Percentiles rank a stretch among this genome's conserved stretches.
These are phyloP conservation scores for Drosophila monieri DNA, from an alignment of 2,888 invertebrate genomes.

Conservation along the genomic window DNA sequence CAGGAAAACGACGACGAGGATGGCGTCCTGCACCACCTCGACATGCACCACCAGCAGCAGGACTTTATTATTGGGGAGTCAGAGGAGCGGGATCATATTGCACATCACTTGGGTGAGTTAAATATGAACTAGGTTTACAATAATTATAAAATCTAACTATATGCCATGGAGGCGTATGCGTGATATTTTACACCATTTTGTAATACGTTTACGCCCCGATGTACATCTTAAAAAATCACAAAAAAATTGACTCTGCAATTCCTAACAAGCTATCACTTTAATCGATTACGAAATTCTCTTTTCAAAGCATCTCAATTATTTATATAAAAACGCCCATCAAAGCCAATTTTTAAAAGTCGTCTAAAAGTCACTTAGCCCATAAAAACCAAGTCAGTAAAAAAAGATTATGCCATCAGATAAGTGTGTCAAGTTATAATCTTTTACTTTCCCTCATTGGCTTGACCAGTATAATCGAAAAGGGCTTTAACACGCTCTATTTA, in stretches of 20 bases:
- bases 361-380: neutral
- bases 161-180: neutral
- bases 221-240: neutral
- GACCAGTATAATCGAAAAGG: slow-evolving; percentile 11
- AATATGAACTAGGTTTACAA: neutral
- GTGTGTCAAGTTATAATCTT: slow-evolving; percentile 1
- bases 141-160: neutral
- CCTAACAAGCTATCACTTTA: neutral
- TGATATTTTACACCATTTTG: neutral
- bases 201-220: neutral
- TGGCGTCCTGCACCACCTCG: slow-evolving; percentile 64
- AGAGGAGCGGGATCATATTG: slow-evolving; percentile 81
- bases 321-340: neutral
- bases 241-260: neutral
- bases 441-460: slow-evolving; percentile 2
- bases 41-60: slow-evolving; percentile 65
- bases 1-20: slow-evolving; percentile 67
- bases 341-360: neutral
- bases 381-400: neutral
- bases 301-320: neutral
- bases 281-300: neutral
- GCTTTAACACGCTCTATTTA: slow-evolving; percentile 58
- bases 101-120: slow-evolving; percentile 80
- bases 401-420: slow-evolving; percentile 1
- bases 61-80: slow-evolving; percentile 76